Base-by-base conservation (phyloP, 2,797 vertebrate species). In the Phataginus tetradactyla region DNA sequence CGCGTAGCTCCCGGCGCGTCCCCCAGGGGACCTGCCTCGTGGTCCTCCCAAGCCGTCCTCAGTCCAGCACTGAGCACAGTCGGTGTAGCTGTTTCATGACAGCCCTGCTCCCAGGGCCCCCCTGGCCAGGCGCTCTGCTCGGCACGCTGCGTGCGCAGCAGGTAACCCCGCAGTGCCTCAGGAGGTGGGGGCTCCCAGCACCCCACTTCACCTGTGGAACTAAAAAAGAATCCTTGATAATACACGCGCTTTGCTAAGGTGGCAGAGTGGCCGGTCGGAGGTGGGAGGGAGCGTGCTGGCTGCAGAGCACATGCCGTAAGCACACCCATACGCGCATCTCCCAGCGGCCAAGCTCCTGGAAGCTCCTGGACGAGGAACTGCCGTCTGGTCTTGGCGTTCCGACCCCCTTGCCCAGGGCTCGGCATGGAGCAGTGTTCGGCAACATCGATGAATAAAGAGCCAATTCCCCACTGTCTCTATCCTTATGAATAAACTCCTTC, bases 91-190 rank as follows among this genome's bases (percentile, higher is more conserved):
- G 12, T 45, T 45, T 45, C 45, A 10, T 11, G 12, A 11, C 45
- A 45, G 45, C 45, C 45, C 10, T 45, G 45, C 45, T 45, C 45
- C 9, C 10, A 10, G 45, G 45, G 39, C 39, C 10, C 10, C 45
- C 45, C 45, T 11, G 9, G 45, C 45, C 45, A 45, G 45, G 25
- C 1, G 2, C 27, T 20, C 39, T 49, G 27, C 61, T 9, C 1
- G 0, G 34, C 15, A 23, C 0, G 0, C 5, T 0, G n/a, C 53
- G 7, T 17, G 14, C 49, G 10, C 4, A 14, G 1, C 21, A 1
- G 34, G 12, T 4, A 27, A 15, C 63, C 21, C 25, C 29, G 2
- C 3, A 0, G 1, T 2, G 1, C 37, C 69, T 45, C 45, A 45
- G 11, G 45, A 45, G 9, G 45, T 45, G 45, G 45, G 45, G 45